Percentiles rank a stretch among this genome's conserved stretches.
phyloP scores from a whole-genome alignment of 2,113 vertebrate genomes.

The Odontophorus gujanensis region DNA sequence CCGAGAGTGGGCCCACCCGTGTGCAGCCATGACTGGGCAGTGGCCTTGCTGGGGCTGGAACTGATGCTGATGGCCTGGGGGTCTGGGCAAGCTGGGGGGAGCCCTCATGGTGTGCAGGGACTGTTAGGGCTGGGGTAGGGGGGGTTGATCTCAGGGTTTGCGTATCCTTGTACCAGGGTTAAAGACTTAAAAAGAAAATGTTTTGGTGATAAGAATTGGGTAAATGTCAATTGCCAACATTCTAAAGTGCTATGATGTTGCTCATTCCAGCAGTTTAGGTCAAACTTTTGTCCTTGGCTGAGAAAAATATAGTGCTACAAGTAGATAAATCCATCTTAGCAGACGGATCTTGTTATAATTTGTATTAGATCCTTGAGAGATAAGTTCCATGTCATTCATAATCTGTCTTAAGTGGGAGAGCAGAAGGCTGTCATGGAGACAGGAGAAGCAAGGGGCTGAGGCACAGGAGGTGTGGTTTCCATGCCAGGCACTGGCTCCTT shows the following conservation, averaged over 20 bases:
- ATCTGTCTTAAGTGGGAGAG: neutral
- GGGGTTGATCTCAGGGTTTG: too few relatives aligned
- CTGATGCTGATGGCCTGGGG: rapidly evolving
- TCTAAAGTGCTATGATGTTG: neutral
- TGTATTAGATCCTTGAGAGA: neutral
- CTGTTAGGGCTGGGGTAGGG: neutral
- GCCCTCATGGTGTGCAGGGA: rapidly evolving
- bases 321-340: neutral
- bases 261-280: neutral
- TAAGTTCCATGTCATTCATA: neutral
- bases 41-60: neutral
- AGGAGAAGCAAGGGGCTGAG: neutral
- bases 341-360: neutral
- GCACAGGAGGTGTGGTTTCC: neutral
- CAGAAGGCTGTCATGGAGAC: neutral
- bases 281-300: neutral
- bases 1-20: too few relatives aligned
- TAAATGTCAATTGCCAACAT: neutral
- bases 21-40: neutral
- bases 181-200: neutral
- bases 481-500: neutral
- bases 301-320: neutral
- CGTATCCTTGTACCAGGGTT: neutral
- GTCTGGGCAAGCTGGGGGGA: rapidly evolving
- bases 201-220: neutral